Evolutionary conservation across 2,797 vertebrate species (phyloP).

Genomic region (Acridotheres tristis): DNA sequence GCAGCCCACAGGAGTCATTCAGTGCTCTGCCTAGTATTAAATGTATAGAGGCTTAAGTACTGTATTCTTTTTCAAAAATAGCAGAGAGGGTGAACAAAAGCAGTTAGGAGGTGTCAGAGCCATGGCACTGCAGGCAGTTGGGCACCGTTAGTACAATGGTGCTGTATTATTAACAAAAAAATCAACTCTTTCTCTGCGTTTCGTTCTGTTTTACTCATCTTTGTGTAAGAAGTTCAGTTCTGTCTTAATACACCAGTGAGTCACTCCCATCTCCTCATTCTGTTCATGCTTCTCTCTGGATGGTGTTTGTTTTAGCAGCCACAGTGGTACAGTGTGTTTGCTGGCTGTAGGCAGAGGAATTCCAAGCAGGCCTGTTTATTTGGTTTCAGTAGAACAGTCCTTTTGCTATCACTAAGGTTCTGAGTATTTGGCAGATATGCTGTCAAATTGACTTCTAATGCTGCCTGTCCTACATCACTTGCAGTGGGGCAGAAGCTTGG

Average conservation of each 20-base stretch:
- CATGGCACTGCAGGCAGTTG: neutral
- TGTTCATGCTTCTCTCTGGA: neutral
- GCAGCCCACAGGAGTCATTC: neutral
- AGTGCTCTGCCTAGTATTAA: neutral
- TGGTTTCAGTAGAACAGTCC: neutral
- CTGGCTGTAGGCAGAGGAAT: slow-evolving; percentile 44
- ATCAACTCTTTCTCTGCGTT: slow-evolving; percentile 1
- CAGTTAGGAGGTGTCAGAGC: neutral
- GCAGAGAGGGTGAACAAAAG: neutral
- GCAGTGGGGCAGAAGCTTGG: neutral
- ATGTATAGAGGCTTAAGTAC: neutral
- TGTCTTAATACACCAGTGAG: neutral
- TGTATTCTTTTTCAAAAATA: neutral
- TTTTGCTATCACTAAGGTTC: neutral
- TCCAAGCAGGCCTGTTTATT: neutral
- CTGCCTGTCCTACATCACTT: neutral
- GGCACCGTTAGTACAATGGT: neutral
- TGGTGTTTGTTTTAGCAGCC: slow-evolving; percentile 39
- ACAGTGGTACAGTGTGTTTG: neutral
- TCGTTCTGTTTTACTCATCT: slow-evolving; percentile 37
- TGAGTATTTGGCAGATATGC: neutral
- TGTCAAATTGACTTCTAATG: neutral
- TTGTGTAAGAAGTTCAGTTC: slow-evolving; percentile 14
- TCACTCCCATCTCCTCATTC: neutral
- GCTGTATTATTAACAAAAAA: slow-evolving; percentile 25